A percentile compares a stretch with the other conserved stretches of the same genome.
phyloP scores from a whole-genome alignment of 1,140 invertebrate species.

The Trachelipus rathkii region DNA sequence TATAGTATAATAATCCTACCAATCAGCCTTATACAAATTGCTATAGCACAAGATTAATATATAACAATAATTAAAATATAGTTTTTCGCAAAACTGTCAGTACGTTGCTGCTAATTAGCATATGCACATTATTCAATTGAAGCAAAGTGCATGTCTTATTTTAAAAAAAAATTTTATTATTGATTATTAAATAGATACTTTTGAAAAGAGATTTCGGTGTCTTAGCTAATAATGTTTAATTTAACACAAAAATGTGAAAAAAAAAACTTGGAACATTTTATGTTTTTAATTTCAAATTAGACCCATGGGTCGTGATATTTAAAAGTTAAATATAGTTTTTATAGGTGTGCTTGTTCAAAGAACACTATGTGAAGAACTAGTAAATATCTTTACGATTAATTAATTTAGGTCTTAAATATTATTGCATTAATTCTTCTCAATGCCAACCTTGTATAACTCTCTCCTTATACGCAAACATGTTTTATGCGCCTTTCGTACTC shows the following conservation, averaged over 20 bases:
- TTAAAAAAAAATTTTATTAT: neutral
- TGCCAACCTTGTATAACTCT: no score
- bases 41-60: constrained; percentile 13
- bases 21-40: neutral
- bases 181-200: neutral
- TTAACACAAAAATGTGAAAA: neutral
- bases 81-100: neutral
- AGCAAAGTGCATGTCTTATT: neutral
- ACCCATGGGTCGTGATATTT: neutral
- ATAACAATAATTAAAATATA: neutral
- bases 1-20: no score
- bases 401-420: no score
- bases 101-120: neutral
- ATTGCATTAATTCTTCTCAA: no score
- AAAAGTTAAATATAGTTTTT: neutral
- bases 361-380: no score
- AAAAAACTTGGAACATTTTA: no score
- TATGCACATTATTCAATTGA: neutral
- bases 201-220: neutral
- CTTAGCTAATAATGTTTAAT: neutral
- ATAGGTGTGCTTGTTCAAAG: neutral
- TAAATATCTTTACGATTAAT: no score
- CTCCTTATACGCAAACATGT: no score
- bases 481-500: no score
- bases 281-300: no score